Base-by-base conservation (phyloP, 2,113 vertebrate genomes). In the Tupaia chinensis region DNA sequence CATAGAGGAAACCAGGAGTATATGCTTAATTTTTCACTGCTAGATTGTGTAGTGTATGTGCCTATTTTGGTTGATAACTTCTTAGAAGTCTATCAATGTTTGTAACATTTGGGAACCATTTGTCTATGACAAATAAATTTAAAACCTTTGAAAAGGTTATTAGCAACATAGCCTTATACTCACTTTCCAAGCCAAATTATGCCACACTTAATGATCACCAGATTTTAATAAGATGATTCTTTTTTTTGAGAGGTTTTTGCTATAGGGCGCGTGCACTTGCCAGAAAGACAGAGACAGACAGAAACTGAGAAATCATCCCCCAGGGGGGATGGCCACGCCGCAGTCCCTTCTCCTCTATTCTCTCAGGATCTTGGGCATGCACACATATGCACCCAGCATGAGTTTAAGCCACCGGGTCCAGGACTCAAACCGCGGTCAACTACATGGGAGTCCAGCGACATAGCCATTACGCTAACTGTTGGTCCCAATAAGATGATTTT, bases 91-190 rank as follows among this genome's bases (percentile, higher is more conserved):
- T 80, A 29, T 53, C 25, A 86, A 27, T 69, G 4, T 80, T 91
- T 23, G 63, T 89, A 56, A 44, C 5, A 86, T 81, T 63, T 25
- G 53, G 72, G 66, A 87, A 78, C 56, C 60, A 76, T 78, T 76
- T 95, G 60, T 54, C 58, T 32, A 82, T 92, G 61, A 66, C 11
- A 82, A 82, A 34, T 87, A 32, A 82, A 25, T 90, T 76, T 56
- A 87, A 86, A 72, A 87, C 32, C 44, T 95, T 9, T 88, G 25
- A 72, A 88, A 86, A 1, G 2, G 17, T 60, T 91, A 44, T 19
- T 92, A 77, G 32, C 86, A 78, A 9, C 7, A 63, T 58, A 74
- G 23, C 4, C 22, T 94, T 87, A 78, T 34, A 69, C 1, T 83
- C 91, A 15, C 14, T 91, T 13, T 65, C 19, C 9, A 78, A 93